Evolutionary conservation across 2,888 invertebrate species (phyloP), one percentile per base, ranked within the genome.

Genomic region (Bellardia bayeri): DNA sequence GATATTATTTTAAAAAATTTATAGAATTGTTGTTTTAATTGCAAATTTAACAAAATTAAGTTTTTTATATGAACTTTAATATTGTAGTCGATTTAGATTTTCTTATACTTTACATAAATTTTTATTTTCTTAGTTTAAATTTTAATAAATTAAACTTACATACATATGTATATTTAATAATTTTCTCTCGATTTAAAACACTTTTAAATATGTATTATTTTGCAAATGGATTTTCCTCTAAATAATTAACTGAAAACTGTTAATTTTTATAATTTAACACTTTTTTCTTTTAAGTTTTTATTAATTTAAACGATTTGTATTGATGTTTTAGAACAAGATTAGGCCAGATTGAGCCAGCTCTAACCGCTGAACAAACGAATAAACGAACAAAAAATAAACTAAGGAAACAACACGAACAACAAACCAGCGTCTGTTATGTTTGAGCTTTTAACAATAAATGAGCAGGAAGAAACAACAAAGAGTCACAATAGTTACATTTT

Each of bases 401-500:
- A 40, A 66, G 64, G 45, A 56, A 54, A 56, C 61, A n/a, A 69
- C 69, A 74, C 68, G 74, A 78, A 66, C 51, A 72, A 81, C 76
- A 61, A 82, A 56, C 78, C 33, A 83, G 58, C 87, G 87, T 84
- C 87, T 82, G 81, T 79, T 87, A 74, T 37, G 84, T 82, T 87
- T 85, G 87, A 87, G 76, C 30, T 68, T 84, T 87, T 82, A 84
- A 79, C 82, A 68, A 87, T 61, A 63, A 84, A 87, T 87, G 87
- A 82, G 78, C 81, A 87, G 87, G 78, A 82, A 72, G 51, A 61
- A 75, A 66, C 61, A 83, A 81, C 83, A 87, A 82, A 78, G 42
- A 16, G 30, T 72, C 16, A 33, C 56, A 54, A 61, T 63, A 80
- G 79, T 61, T 68, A 54, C 37, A 75, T 69, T 83, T 78, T 76